These are phyloP conservation scores for Cordilura impudica DNA, from an alignment of 2,888 invertebrate species.

Conservation along the genomic window DNA sequence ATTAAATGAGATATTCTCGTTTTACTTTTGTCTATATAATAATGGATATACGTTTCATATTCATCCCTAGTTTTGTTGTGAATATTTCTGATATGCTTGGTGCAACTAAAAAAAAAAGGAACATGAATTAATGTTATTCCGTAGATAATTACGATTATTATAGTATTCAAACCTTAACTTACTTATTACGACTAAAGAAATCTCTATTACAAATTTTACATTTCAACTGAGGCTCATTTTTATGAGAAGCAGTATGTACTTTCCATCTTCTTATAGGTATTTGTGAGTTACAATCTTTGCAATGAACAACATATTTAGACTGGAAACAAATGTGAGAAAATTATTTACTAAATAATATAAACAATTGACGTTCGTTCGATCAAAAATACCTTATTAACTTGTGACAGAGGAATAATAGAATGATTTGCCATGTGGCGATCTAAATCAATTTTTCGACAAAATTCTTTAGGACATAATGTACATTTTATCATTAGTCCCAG, in stretches of 20 bases:
- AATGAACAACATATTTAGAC: conserved; percentile 33
- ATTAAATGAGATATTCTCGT: conserved; percentile 1
- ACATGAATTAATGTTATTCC: too few relatives aligned
- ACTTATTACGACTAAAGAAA: conserved; percentile 31
- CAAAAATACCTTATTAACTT: conserved; percentile 5
- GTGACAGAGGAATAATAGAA: neutral
- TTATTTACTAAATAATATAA: neutral
- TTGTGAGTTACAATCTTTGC: conserved; percentile 32
- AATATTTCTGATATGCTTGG: neutral
- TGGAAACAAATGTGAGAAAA: neutral
- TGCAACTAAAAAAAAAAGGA: neutral
- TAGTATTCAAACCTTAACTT: neutral
- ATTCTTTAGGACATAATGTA: conserved; percentile 33
- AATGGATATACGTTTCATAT: neutral
- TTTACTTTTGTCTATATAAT: neutral
- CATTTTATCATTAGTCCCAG: conserved; percentile 45
- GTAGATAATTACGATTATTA: neutral
- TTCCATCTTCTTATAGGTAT: conserved; percentile 4
- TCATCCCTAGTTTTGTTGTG: neutral
- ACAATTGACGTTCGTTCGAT: neutral
- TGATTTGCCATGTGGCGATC: conserved; percentile 31
- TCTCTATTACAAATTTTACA: conserved; percentile 49
- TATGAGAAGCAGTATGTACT: conserved; percentile 35
- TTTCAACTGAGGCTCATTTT: conserved; percentile 34
- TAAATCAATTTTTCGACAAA: conserved; percentile 35